Conservation (phyloP, 2,888 invertebrate species). For the Smittia sp. region DNA sequence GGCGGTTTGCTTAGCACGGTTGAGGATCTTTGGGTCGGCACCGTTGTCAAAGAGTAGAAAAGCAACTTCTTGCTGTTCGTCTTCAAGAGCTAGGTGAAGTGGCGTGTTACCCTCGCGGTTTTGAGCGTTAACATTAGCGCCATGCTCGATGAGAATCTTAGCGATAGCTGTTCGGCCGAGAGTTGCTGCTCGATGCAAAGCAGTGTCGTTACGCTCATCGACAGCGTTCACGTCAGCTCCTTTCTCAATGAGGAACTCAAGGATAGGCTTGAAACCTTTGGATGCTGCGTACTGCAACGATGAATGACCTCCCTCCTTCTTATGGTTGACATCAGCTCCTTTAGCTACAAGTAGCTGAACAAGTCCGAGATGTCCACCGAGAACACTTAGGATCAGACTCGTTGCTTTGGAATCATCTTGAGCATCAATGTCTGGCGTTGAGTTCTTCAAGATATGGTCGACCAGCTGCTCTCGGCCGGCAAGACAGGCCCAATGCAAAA, state of each 20-base stretch:
- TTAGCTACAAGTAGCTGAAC: slow-evolving; percentile 37
- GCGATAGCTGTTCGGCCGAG: slow-evolving; percentile 40
- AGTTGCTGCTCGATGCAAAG: slow-evolving; percentile 42
- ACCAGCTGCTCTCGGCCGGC: slow-evolving; percentile 36
- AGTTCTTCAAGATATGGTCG: slow-evolving; percentile 24
- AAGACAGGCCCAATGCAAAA: slow-evolving; percentile 40
- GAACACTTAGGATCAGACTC: slow-evolving; percentile 42
- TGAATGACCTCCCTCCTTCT: slow-evolving; percentile 42
- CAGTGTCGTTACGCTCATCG: slow-evolving; percentile 42
- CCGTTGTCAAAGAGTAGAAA: slow-evolving; percentile 42
- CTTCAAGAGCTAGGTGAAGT: slow-evolving; percentile 42
- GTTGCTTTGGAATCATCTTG: slow-evolving; percentile 42
- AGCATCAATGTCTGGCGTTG: slow-evolving; percentile 33
- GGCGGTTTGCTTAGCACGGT: slow-evolving; percentile 42
- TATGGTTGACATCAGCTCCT: slow-evolving; percentile 42
- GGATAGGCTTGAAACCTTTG: slow-evolving; percentile 42
- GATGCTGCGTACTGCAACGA: slow-evolving; percentile 43
- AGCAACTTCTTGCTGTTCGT: slow-evolving; percentile 41
- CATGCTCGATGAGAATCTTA: slow-evolving; percentile 38
- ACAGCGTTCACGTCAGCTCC: slow-evolving; percentile 42
- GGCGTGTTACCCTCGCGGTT: slow-evolving; percentile 42
- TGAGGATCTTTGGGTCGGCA: slow-evolving; percentile 37
- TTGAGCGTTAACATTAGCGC: slow-evolving; percentile 30
- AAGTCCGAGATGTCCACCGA: slow-evolving; percentile 42
- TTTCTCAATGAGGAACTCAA: slow-evolving; percentile 38